Evolutionary conservation across 2,797 vertebrate genomes (phyloP), one percentile per base, ranked within the genome.

Genomic region (Acestrorhynchus altus): DNA sequence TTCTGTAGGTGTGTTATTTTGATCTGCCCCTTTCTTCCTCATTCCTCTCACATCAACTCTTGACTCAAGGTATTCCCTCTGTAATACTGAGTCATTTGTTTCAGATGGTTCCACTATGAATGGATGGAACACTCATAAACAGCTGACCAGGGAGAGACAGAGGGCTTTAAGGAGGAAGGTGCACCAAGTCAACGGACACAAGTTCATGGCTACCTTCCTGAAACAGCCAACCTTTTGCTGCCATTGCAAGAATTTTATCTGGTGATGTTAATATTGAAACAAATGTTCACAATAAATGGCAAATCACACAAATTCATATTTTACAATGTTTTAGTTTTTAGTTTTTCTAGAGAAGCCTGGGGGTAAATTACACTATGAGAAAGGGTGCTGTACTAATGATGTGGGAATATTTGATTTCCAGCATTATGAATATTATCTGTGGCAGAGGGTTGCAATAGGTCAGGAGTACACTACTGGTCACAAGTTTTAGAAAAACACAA

Each of bases 201-300:
- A 99, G 86, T 99, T 99, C 83, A 99, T 99, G 98, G 97, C 97
- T 59, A 99, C 97, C 0, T 99, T 93, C 80, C 93, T 99, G 72
- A 90, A 95, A 8, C 98, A 99, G 88, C 97, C 97, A 18, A 99
- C 98, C 0, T 99, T 98, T 92, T 99, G 98, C 86, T 99, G 96
- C 0, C 98, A 99, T 91, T 99, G 98, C 92, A 94, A 90, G 81
- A 96, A 98, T 78, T 99, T 99, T 81, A 99, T 99, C 91, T 99
- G 98, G 98, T 99, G 89, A 96, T 95, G 18, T 24, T 49, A 44
- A 39, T 31, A 31, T 15, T 57, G 7, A 65, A 6, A 65, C 68
- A 59, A 15, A 56, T 26, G 72, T 64, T 8, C 49, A 52, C 49
- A 52, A 7, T 13, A 46, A 46, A 4, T 46, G 3, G 12, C 1